These are phyloP conservation scores for Haemorhous mexicanus DNA, from an alignment of 2,113 vertebrate genomes.

Conservation along the genomic window DNA sequence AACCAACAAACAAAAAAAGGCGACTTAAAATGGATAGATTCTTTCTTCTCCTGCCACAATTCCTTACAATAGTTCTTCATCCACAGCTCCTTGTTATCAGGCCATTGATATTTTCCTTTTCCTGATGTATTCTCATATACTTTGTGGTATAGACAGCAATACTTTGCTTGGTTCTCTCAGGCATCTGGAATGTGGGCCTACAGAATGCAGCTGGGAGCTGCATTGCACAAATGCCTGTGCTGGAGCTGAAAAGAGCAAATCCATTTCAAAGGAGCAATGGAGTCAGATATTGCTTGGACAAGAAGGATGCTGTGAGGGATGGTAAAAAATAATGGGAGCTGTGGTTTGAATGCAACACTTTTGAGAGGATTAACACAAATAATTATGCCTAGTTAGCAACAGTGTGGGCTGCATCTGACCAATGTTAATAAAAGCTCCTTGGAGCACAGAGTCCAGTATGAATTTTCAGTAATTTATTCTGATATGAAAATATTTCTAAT, in stretches of 20 bases:
- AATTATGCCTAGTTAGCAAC: neutral
- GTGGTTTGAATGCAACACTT: neutral
- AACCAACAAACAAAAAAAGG: neutral
- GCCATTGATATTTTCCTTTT: neutral
- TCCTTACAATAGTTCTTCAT: neutral
- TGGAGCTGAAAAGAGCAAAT: conserved; percentile 11
- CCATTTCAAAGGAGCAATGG: neutral
- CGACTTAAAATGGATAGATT: neutral
- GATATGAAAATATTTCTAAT: neutral
- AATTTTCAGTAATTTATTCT: neutral
- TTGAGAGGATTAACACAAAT: neutral
- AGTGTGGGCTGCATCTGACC: neutral
- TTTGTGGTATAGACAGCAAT: neutral
- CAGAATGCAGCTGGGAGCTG: neutral
- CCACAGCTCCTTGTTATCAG: neutral
- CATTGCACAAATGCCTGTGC: neutral
- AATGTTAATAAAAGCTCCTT: neutral
- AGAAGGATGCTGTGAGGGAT: neutral
- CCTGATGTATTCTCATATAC: neutral
- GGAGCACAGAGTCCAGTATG: neutral
- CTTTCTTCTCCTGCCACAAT: neutral
- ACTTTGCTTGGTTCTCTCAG: neutral
- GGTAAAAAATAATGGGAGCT: neutral
- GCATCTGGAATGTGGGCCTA: neutral
- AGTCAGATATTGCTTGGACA: neutral